These are phyloP conservation scores for Orthosia incerta DNA, from an alignment of 2,888 invertebrate genomes.

Conservation along the genomic window DNA sequence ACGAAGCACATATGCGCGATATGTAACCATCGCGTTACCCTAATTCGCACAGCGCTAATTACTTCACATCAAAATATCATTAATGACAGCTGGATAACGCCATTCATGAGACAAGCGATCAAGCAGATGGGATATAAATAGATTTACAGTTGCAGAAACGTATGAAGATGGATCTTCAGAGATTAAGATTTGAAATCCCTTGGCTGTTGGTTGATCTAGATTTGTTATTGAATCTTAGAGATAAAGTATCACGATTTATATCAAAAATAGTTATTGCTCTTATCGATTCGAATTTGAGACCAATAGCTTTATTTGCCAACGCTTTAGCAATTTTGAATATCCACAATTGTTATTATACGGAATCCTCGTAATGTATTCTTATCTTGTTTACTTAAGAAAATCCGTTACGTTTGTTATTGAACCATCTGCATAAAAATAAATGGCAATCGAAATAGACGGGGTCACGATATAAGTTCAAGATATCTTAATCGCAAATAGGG, in stretches of 20 bases:
- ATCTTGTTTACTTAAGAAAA: slow-evolving; percentile 44
- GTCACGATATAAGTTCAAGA: slow-evolving; percentile 53
- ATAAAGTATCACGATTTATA: slow-evolving; percentile 12
- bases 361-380: slow-evolving; percentile 12
- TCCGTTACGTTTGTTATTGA: slow-evolving; percentile 20
- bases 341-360: not conserved
- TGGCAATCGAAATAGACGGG: slow-evolving; percentile 22
- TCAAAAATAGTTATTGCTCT: not conserved
- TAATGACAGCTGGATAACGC: slow-evolving; percentile 64
- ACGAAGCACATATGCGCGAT: slow-evolving; percentile 49
- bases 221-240: slow-evolving; percentile 18
- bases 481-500: slow-evolving; percentile 40
- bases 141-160: slow-evolving; percentile 44
- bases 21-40: slow-evolving; percentile 61
- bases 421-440: slow-evolving; percentile 22
- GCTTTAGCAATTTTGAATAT: not conserved
- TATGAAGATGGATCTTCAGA: slow-evolving; percentile 25
- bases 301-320: not conserved
- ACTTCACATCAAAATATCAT: slow-evolving; percentile 70
- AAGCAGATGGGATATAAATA: slow-evolving; percentile 48
- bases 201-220: slow-evolving; percentile 17
- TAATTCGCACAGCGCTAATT: slow-evolving; percentile 69
- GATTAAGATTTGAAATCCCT: slow-evolving; percentile 44
- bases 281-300: slow-evolving; percentile 9
- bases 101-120: slow-evolving; percentile 45